Percentiles rank a stretch among this genome's conserved stretches.
Evolutionary conservation across 2,888 invertebrate genomes (phyloP).

Genomic region (Lamellibrachia columna): DNA sequence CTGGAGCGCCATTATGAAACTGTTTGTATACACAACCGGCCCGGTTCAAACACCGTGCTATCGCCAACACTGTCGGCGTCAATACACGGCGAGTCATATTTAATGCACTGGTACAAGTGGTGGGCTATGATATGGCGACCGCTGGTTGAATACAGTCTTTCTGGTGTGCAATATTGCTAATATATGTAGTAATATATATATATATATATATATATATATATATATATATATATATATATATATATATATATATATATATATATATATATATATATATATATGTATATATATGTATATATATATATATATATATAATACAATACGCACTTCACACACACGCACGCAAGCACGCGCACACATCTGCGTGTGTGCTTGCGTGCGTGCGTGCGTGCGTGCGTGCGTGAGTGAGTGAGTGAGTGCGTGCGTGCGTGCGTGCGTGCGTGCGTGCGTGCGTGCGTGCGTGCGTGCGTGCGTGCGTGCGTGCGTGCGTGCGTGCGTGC

Average conservation of each 20-base stretch:
- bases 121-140: not conserved
- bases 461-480: too few species aligned
- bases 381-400: not conserved
- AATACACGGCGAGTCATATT: not conserved
- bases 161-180: not conserved
- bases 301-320: too few species aligned
- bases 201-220: not conserved
- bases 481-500: too few species aligned
- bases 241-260: not conserved
- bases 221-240: too few species aligned
- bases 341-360: too few species aligned
- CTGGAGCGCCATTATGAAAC: not conserved
- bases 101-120: constrained; percentile 3
- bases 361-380: too few species aligned
- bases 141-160: not conserved
- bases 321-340: too few species aligned
- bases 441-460: too few species aligned
- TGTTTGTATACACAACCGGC: not conserved
- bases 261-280: not conserved
- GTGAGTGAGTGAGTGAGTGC: too few species aligned
- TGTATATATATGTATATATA: not conserved
- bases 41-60: not conserved
- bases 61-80: not conserved
- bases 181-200: not conserved
- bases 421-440: too few species aligned